These are phyloP conservation scores for Drosophila sturtevanti DNA, from an alignment of 1,140 invertebrate species.

Conservation along the genomic window DNA sequence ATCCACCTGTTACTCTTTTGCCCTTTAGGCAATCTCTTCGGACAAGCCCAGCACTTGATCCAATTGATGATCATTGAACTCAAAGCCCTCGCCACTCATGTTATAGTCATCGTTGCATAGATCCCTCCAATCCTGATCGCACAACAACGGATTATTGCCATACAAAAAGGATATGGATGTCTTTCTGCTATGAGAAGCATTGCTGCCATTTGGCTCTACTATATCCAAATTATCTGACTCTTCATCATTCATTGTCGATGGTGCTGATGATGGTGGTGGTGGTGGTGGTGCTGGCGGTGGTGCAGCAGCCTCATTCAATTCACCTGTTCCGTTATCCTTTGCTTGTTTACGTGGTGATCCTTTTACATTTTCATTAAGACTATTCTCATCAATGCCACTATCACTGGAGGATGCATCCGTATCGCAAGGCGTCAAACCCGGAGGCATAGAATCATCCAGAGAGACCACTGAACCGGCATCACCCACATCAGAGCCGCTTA, in stretches of 20 bases:
- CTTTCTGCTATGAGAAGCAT: slow-evolving; percentile 53
- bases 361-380: slow-evolving; percentile 26
- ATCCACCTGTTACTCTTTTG: slow-evolving; percentile 18
- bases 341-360: slow-evolving; percentile 39
- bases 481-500: slow-evolving; percentile 35
- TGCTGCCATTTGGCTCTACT: slow-evolving; percentile 1
- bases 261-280: slow-evolving; percentile 22
- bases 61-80: slow-evolving; percentile 60
- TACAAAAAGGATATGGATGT: slow-evolving; percentile 71
- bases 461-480: slow-evolving; percentile 52
- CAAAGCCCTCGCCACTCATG: slow-evolving; percentile 56
- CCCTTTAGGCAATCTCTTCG: slow-evolving; percentile 39
- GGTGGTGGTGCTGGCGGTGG: slow-evolving; percentile 30
- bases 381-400: slow-evolving; percentile 75
- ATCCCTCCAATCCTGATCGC: slow-evolving; percentile 67
- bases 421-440: slow-evolving; percentile 59
- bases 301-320: slow-evolving; percentile 16
- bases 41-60: slow-evolving; percentile 65
- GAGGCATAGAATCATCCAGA: slow-evolving; percentile 69
- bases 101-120: slow-evolving; percentile 77
- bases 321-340: background rate
- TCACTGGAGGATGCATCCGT: slow-evolving; percentile 72
- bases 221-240: background rate
- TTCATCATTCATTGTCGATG: background rate
- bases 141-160: slow-evolving; percentile 73